These are phyloP conservation scores for Prolemur simus DNA, from an alignment of 2,113 vertebrate genomes.

Conservation along the genomic window DNA sequence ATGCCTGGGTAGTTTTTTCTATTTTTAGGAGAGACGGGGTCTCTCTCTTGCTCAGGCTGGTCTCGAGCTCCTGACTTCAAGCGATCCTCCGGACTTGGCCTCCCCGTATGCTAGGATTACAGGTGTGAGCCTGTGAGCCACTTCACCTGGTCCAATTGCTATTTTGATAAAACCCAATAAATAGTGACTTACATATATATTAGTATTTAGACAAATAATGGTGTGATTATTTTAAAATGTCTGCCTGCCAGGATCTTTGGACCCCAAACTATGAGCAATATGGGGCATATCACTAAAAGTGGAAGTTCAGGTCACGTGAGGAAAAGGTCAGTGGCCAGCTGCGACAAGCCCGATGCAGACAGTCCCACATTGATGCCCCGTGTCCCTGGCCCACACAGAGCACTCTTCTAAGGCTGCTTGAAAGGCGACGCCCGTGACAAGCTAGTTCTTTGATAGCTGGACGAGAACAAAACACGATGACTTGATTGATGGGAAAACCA, in stretches of 20 bases:
- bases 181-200: neutral
- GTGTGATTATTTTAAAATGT: neutral
- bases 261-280: neutral
- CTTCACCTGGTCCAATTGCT: neutral
- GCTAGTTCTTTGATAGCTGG: neutral
- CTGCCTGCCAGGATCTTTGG: neutral
- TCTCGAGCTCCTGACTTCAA: no score
- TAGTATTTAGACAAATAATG: neutral
- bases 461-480: fast-evolving
- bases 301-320: neutral
- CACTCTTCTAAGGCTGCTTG: neutral
- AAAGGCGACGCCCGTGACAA: neutral
- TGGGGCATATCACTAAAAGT: neutral
- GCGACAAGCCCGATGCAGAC: fast-evolving
- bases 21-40: no score
- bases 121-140: no score
- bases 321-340: neutral
- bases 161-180: neutral
- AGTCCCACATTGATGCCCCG: neutral
- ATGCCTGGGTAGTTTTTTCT: no score
- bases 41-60: no score
- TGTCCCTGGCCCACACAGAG: neutral
- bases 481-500: neutral
- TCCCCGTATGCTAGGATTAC: no score
- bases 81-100: no score